Base-by-base conservation (phyloP, 2,888 invertebrate species). In the Hirudinaria manillensis region DNA sequence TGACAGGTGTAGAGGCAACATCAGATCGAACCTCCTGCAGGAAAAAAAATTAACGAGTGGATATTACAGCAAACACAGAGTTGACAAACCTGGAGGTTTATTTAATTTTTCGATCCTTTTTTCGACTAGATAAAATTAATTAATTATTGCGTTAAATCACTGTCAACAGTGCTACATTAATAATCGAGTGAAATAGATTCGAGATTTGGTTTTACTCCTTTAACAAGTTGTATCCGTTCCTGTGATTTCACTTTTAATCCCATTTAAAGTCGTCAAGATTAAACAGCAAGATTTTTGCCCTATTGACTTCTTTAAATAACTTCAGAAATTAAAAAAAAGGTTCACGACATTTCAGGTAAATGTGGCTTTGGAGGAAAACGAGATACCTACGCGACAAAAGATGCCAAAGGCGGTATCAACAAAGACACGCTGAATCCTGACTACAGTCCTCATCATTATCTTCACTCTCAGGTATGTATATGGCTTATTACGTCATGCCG, bases 321-420 rank as follows among this genome's bases (percentile, higher is more conserved):
- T 45, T 45, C 3, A 1, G 45, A 45, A 45, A 16, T 45, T 16
- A 16, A 1, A 45, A 10, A 45, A n/a, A n/a, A n/a, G n/a, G n/a
- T 45, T 45, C 13, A 16, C 16, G 45, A 10, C 3, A 45, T 61
- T 29, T 61, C 61, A 61, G 61, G 61, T 21, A 61, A 61, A 61
- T 61, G 61, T 61, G 29, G 61, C 13, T n/a, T 21, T 29, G 61
- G 61, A 27, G 61, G 61, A 61, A 61, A 61, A 27, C 7, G 3
- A n/a, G 61, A 61, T 61, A 29, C 7, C 24, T 61, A 6, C 61
- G n/a, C 21, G 29, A 10, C 10, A 27, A 24, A 29, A 61, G 61
- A 61, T 19, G 61, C 61, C 29, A 61, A 27, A 24, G 61, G 61
- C n/a, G 61, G 61, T 27, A 61, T 61, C 10, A 61, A 61, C 61